Evolutionary conservation across 2,888 invertebrate species (phyloP), one percentile per base, ranked within the genome.

Genomic region (Sycophila texana): DNA sequence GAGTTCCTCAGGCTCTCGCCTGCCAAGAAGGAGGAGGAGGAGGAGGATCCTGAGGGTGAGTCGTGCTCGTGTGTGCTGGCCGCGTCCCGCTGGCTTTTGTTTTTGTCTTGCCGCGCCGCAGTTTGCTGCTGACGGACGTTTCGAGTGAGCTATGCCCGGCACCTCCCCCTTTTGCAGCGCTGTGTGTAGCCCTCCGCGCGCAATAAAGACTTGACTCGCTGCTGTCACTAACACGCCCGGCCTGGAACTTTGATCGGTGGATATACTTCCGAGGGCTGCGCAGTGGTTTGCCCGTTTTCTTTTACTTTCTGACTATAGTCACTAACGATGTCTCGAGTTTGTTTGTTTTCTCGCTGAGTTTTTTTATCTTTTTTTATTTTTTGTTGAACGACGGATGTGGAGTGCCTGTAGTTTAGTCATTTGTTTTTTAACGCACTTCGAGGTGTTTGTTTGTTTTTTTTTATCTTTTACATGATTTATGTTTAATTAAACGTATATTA

Each of bases 1-100:
- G 96, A 96, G 86, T 96, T 96, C 88, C 94, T 96, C 84, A 93
- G 92, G 87, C 93, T 94, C 85, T 92, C 93, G 58, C 39, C 39
- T 10, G 90, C 91, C 53, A 91, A 91, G 82, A 92, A 92, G 83
- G 91, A 84, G 65, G 26, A 30, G 22, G 18, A 63, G 71, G 49
- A 58, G 22, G 16, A 51, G 39, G 12, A 70, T 5, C 39, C 49
- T n/a, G 92, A 92, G 85, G 92, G 92, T 91, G 92, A 92, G 91
- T 92, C 90, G 83, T 88, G 88, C 39, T 83, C 90, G 82, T 66
- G 57, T 74, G 75, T 39, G 77, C 74, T 79, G 76, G 26, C 26
- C 1, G 26, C 26, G 26, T 26, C 26, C 26, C 83, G 83, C 82
- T 57, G 66, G 49, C 74, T 83, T 79, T 81, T 81, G 61, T 58